Base-by-base conservation (phyloP, 1,140 invertebrate species). In the Sycobia sp. region DNA sequence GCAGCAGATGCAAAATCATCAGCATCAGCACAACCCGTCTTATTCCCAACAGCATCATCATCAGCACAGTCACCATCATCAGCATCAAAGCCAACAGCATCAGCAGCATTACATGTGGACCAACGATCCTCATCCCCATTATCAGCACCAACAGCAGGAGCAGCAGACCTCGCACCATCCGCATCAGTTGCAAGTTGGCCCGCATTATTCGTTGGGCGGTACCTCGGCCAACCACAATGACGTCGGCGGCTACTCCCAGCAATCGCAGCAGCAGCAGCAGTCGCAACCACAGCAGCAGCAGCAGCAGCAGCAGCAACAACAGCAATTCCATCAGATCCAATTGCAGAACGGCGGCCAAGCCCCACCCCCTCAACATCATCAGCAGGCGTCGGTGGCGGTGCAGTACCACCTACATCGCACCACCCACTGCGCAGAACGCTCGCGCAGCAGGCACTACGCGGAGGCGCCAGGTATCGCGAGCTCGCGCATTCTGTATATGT, bases 281-380 rank as follows among this genome's bases (percentile, higher is more conserved):
- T 71, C 73, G 20, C 67, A 69, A 7, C 65, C 73, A 22, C 67
- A 69, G 8, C 65, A 70, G 13, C 62, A 74, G 3, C 50, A 62
- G n/a, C 67, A 66, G 32, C 66, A 75, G 44, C 65, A 65, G 18
- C 54, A 51, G 18, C 57, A 53, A 18, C 57, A 53, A 18, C 51
- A 54, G 10, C 75, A 78, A 59, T 73, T 74, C 51, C 71, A 75
- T 55, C 73, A 73, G 58, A 61, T 76, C 64, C 76, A 77, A 67
- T 65, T 74, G 66, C 77, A 78, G 41, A 49, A 56, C 57, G 22
- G 20, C 43, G 43, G 46, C 39, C 75, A 76, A 41, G 70, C 70
- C 41, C 75, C 72, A 66, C 68, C 76, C 61, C 50, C 69, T 36
- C 66, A 74, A 47, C 56, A 65, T 38, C 47, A 76, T 38, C 67